Percentiles rank a stretch among this genome's conserved stretches.
These are phyloP conservation scores for Dermolepida albohirtum DNA, from an alignment of 2,888 invertebrate species.

Conservation along the genomic window DNA sequence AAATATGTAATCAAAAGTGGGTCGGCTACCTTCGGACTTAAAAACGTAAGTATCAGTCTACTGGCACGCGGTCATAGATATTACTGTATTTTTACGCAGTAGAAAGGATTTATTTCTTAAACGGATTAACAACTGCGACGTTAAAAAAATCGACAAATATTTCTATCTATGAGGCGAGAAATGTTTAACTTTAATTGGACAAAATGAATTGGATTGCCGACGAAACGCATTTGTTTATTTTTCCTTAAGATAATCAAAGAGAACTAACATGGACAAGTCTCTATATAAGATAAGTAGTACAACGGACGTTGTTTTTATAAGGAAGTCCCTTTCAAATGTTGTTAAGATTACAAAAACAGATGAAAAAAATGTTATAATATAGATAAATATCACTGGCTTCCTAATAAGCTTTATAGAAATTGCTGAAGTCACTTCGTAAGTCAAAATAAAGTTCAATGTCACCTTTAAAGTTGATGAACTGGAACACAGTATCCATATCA, in stretches of 20 bases:
- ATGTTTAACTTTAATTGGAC: slow-evolving; percentile 24
- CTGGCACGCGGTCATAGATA: slow-evolving; percentile 17
- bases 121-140: slow-evolving; percentile 15
- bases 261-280: neutral
- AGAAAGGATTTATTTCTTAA: slow-evolving; percentile 28
- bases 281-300: slow-evolving; percentile 13
- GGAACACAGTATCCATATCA: too few species aligned
- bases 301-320: too few species aligned
- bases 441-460: too few species aligned
- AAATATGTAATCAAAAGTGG: slow-evolving; percentile 17
- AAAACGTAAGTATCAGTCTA: slow-evolving; percentile 15
- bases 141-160: slow-evolving; percentile 16
- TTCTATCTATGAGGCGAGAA: slow-evolving; percentile 21
- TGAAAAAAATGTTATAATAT: too few species aligned
- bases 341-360: too few species aligned
- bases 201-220: slow-evolving; percentile 27
- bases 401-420: too few species aligned
- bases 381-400: too few species aligned
- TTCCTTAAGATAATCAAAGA: slow-evolving; percentile 22
- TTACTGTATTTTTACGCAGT: slow-evolving; percentile 8
- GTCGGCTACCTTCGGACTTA: neutral
- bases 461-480: too few species aligned
- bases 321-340: too few species aligned
- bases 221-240: neutral
- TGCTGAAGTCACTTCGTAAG: too few species aligned